These are phyloP conservation scores for Indri indri DNA, from an alignment of 2,113 vertebrate species.

Conservation along the genomic window DNA sequence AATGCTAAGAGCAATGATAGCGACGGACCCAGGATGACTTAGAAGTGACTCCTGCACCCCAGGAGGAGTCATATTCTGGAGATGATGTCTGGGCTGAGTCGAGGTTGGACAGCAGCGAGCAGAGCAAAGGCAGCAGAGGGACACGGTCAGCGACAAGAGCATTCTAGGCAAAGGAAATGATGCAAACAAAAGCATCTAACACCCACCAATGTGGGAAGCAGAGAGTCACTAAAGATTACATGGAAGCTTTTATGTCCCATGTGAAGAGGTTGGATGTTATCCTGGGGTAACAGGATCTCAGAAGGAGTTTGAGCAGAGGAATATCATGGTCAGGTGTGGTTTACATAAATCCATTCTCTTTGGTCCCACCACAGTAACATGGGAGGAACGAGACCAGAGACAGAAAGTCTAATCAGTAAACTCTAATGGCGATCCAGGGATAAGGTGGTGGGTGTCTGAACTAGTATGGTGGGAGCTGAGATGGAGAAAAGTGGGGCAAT, in stretches of 20 bases:
- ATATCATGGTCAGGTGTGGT: neutral
- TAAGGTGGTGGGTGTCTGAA: neutral
- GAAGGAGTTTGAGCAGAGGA: neutral
- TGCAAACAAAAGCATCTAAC: neutral
- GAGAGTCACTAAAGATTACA: neutral
- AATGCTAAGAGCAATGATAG: neutral
- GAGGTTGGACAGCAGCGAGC: neutral
- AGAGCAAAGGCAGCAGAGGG: neutral
- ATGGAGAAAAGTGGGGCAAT: neutral
- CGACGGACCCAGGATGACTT: neutral
- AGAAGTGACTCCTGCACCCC: neutral
- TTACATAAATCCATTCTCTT: neutral
- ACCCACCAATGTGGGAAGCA: neutral
- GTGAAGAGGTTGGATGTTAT: neutral
- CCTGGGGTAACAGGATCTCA: neutral
- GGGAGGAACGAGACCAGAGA: neutral
- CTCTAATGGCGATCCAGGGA: no score
- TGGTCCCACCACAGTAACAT: neutral
- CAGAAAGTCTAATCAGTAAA: neutral
- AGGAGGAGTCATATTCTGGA: no score
- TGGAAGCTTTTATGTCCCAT: neutral
- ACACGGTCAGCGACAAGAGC: neutral
- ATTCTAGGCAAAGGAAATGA: neutral
- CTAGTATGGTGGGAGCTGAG: neutral
- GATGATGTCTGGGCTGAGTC: neutral